Evolutionary conservation across 2,888 invertebrate genomes (phyloP), one percentile per base, ranked within the genome.

Genomic region (Cyclophora albipunctata): DNA sequence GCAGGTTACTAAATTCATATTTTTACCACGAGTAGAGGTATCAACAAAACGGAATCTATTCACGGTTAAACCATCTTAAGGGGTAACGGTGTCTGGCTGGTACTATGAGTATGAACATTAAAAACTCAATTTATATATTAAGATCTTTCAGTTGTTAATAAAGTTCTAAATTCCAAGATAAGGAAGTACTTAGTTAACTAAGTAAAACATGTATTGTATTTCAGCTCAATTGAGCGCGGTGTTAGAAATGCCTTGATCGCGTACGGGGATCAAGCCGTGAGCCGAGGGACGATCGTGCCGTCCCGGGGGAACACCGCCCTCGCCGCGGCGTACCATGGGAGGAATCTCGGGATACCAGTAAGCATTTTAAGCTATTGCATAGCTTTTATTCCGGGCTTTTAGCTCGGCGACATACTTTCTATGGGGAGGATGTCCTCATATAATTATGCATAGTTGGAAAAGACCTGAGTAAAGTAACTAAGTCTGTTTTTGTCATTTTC

Each of bases 1-100:
- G 96, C 67, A 96, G 94, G 93, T 93, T 80, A 71, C 58, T 55
- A 43, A 42, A 34, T 46, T 45, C 45, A 35, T 7, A 40, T 34
- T 41, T 40, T 42, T 20, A 20, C 20, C 2, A 5, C 7, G 7
- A 6, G 0, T 7, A 4, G 20, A n/a, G 42, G 4, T 42, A 7
- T 42, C 37, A 5, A 37, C 37, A 5, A 5, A 37, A 37, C 37
- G 4, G 37, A 37, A 37, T 37, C 4, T 5, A 4, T 37, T 37
- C 4, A 37, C 37, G 4, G 37, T 37, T 4, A 37, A 37, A 37
- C 37, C 20, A 2, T 20, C 20, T 20, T 1, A 20, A 20, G 20
- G 20, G 20, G 20, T 20, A 20, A 20, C 20, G 20, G 20, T 20
- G 20, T 20, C 20, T 20, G 20, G 20, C 20, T 20, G 20, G 20